Percentiles rank a stretch among this genome's conserved stretches.
Evolutionary conservation across 2,888 invertebrate species (phyloP).

Genomic region (Gryllus longicercus): DNA sequence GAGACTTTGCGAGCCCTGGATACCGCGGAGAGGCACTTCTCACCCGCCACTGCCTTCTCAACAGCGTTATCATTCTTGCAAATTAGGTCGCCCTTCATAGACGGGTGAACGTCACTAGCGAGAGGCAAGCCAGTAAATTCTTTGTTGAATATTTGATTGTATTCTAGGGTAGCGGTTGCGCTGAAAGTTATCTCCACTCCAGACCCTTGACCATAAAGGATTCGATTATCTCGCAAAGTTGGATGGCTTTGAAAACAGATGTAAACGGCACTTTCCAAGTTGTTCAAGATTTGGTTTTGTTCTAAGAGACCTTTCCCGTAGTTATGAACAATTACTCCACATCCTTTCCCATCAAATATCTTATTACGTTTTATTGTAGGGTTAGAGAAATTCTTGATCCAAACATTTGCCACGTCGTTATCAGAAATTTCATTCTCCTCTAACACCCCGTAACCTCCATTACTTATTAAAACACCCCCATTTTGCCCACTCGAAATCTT

Average conservation of each 20-base stretch:
- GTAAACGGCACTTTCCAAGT: constrained; percentile 96
- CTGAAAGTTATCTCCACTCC: constrained; percentile 99
- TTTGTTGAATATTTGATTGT: constrained; percentile 98
- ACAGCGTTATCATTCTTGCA: constrained; percentile 98
- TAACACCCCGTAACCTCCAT: constrained; percentile 92
- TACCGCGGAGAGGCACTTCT: constrained; percentile 98
- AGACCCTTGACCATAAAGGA: constrained; percentile 96
- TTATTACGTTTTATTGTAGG: constrained; percentile 95
- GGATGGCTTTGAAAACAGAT: constrained; percentile 99
- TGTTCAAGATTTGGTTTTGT: constrained; percentile 95
- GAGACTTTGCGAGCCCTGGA: constrained; percentile 99
- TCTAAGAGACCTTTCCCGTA: constrained; percentile 90
- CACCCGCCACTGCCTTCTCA: constrained; percentile 93
- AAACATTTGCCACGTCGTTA: constrained; percentile 99
- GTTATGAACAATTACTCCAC: constrained; percentile 99
- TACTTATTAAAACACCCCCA: constrained; percentile 98
- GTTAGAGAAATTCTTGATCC: constrained; percentile 99
- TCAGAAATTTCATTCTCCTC: constrained; percentile 99
- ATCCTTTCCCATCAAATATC: constrained; percentile 95
- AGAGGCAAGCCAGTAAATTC: constrained; percentile 92
- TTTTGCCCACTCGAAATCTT: constrained; percentile 99
- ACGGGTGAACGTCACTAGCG: constrained; percentile 92
- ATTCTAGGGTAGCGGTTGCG: constrained; percentile 97
- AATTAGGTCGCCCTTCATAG: constrained; percentile 72
- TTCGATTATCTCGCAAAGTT: constrained; percentile 88